These are phyloP conservation scores for Eledone cirrhosa DNA, from an alignment of 2,888 invertebrate genomes.

Conservation along the genomic window DNA sequence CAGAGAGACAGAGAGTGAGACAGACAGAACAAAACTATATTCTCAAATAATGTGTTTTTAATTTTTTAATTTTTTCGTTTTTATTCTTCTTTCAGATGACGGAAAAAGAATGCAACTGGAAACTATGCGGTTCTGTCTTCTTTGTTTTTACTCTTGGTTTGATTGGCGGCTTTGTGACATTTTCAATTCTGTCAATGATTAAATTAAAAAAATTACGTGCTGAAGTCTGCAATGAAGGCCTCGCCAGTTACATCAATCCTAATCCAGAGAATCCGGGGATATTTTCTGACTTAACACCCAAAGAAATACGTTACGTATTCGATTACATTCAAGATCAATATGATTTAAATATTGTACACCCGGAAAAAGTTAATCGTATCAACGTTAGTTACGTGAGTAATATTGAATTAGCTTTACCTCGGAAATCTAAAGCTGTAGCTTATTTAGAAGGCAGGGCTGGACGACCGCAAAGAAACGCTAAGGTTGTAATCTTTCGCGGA, in stretches of 20 bases:
- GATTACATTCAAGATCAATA: background rate
- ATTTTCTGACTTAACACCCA: slow-evolving; percentile 3
- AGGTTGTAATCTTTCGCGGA: slow-evolving; percentile 50
- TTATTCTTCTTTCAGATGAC: slow-evolving; percentile 9
- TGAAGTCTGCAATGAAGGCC: slow-evolving; percentile 8
- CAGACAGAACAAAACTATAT: background rate
- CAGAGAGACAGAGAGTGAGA: background rate
- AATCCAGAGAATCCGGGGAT: slow-evolving; percentile 16
- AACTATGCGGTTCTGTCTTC: background rate
- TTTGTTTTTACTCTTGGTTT: background rate
- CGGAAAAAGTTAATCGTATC: background rate
- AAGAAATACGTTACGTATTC: slow-evolving; percentile 15
- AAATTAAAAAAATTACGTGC: background rate
- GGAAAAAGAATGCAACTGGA: background rate
- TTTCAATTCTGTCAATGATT: background rate
- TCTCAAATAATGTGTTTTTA: no score
- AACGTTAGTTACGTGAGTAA: slow-evolving; percentile 4
- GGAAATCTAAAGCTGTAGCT: slow-evolving; percentile 39
- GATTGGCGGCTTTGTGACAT: background rate
- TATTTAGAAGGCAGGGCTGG: slow-evolving; percentile 37
- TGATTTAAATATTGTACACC: background rate
- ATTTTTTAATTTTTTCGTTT: background rate
- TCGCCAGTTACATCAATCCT: background rate
- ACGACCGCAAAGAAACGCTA: slow-evolving; percentile 47
- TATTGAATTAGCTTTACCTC: slow-evolving; percentile 31